Evolutionary conservation across 2,113 vertebrate species (phyloP).

Genomic region (Phalacrocorax carbo): DNA sequence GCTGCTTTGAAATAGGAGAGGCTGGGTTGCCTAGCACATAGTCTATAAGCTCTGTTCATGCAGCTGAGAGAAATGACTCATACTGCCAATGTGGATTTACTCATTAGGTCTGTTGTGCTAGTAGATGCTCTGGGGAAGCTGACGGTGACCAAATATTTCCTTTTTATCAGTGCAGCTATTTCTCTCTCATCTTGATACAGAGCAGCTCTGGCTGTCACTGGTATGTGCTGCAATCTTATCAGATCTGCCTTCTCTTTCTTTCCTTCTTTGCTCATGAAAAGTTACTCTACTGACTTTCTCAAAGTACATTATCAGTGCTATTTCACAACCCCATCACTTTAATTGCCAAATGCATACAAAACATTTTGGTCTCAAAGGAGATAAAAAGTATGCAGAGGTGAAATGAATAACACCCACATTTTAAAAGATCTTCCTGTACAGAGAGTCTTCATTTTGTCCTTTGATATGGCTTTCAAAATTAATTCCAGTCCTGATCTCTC

Average conservation of each 20-base stretch:
- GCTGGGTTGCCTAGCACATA: neutral
- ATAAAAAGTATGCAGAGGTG: neutral
- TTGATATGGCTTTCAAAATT: slow-evolving; percentile 10
- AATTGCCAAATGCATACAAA: slow-evolving; percentile 33
- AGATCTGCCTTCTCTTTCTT: slow-evolving; percentile 56
- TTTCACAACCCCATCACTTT: slow-evolving; percentile 60
- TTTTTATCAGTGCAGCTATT: slow-evolving; percentile 63
- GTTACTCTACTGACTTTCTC: slow-evolving; percentile 15
- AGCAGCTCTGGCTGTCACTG: slow-evolving; percentile 40
- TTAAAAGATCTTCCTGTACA: neutral
- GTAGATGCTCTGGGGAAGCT: slow-evolving; percentile 59
- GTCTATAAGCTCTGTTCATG: slow-evolving; percentile 29
- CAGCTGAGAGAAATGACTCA: slow-evolving; percentile 71
- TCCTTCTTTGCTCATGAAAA: slow-evolving; percentile 41
- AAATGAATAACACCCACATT: neutral
- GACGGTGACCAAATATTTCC: slow-evolving; percentile 69
- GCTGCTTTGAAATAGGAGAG: slow-evolving; percentile 44
- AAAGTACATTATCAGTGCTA: neutral
- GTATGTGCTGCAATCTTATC: slow-evolving; percentile 38
- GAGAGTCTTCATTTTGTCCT: neutral
- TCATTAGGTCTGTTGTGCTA: slow-evolving; percentile 60
- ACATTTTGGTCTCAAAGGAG: neutral
- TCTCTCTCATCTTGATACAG: slow-evolving; percentile 54
- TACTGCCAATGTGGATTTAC: slow-evolving; percentile 60
- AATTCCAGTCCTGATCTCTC: neutral